phyloP scores from a whole-genome alignment of 2,797 vertebrate species.

The Microhierax caerulescens region DNA sequence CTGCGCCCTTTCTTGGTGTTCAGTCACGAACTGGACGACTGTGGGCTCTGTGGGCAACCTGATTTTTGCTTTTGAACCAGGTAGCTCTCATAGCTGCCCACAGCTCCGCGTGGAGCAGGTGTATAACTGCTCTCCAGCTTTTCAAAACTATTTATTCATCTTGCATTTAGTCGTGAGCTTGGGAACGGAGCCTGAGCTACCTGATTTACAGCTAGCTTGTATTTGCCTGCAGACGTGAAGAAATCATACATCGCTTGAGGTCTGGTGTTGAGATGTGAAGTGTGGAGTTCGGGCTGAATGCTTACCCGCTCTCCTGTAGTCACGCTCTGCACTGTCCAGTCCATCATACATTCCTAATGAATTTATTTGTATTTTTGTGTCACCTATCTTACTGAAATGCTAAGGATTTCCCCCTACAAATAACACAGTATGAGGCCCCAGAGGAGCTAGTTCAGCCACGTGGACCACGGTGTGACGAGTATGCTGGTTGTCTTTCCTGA shows the following conservation, averaged over 20 bases:
- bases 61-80: not conserved
- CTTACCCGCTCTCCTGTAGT: not conserved
- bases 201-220: not conserved
- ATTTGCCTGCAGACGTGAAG: not conserved
- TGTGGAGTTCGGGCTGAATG: constrained; percentile 10
- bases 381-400: not conserved
- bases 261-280: constrained; percentile 18
- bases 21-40: not conserved
- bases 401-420: not conserved
- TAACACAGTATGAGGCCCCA: not conserved
- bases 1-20: not conserved
- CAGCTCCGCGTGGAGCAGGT: not conserved
- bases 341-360: constrained; percentile 18
- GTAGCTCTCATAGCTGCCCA: not conserved
- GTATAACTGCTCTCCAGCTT: not conserved
- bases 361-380: constrained; percentile 52
- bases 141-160: not conserved
- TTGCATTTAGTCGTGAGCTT: not conserved
- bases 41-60: not conserved
- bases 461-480: constrained; percentile 23
- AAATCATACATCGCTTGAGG: not conserved
- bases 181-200: not conserved
- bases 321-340: constrained; percentile 34
- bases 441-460: not conserved
- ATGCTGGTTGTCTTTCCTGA: constrained; percentile 39